Base-by-base conservation (phyloP, 2,797 vertebrate genomes). In the Loris lydekkerianus region DNA sequence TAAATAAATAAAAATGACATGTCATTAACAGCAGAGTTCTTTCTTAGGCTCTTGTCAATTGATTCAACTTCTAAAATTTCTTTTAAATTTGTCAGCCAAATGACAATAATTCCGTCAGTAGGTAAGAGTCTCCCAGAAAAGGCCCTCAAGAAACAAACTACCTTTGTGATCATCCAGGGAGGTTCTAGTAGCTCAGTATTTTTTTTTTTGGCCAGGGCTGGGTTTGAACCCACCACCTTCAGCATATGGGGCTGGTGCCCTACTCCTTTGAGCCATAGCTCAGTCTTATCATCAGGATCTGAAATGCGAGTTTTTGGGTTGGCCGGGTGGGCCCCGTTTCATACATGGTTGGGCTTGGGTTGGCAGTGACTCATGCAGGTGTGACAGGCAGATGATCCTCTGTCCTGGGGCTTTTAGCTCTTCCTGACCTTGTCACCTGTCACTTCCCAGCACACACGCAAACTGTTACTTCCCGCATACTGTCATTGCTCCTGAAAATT, bases 61-160 rank as follows among this genome's bases (percentile, higher is more conserved):
- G 91, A 90, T 93, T 84, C 40, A 65, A 37, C 8, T 90, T 67
- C 80, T 49, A 9, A 92, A 86, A 27, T 31, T 56, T 21, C 46
- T 70, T 67, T 93, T 78, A 87, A 1, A 17, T 85, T 73, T 96
- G 69, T 90, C 25, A 56, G 76, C 10, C 60, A 93, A 90, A 78
- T 96, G 89, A 70, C 81, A 85, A 94, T 94, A 87, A 84, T 94
- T 95, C 85, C 94, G 43, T 91, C n/a, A 85, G 10, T 73, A 82
- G 49, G 13, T 83, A 93, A 89, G 72, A 87, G 58, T 94, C 89
- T 58, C 75, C 27, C 63, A 92, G 94, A 87, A 92, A 96, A 85
- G 87, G 90, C 15, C 65, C 31, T 17, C 65, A 73, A 77, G 90
- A 85, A 93, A 80, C 73, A 95, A 89, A 89, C 67, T 73, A 40